Percentiles rank a stretch among this genome's conserved stretches.
phyloP scores from a whole-genome alignment of 2,888 invertebrate genomes.

The Ophion costatus region DNA sequence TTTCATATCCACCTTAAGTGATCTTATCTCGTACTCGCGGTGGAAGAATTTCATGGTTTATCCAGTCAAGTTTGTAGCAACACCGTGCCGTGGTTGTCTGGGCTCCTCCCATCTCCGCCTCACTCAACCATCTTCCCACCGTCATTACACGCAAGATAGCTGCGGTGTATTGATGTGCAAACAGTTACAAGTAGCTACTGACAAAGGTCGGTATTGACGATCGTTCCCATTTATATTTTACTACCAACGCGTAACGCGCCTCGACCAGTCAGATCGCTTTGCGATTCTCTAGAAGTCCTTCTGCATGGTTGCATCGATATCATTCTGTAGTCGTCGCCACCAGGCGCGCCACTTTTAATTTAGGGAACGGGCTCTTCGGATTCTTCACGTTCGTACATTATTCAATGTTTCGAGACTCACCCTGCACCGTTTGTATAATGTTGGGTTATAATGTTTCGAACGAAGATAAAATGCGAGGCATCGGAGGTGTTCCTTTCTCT shows the following conservation, averaged over 20 bases:
- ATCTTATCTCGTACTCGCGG: conserved; percentile 20
- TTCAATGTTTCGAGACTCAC: conserved; percentile 5
- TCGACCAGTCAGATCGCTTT: conserved; percentile 15
- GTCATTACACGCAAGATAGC: conserved; percentile 1
- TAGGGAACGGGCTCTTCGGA: neutral
- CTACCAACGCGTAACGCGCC: conserved; percentile 29
- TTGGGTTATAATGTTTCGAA: conserved; percentile 14
- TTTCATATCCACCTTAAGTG: conserved; percentile 24
- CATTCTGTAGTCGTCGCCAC: neutral
- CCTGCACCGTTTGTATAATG: conserved; percentile 4
- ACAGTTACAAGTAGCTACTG: neutral
- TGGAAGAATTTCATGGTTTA: conserved; percentile 21
- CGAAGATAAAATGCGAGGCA: conserved; percentile 10
- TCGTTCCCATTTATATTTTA: neutral
- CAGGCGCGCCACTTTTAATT: conserved; percentile 12
- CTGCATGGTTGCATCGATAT: neutral
- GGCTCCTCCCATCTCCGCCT: conserved; percentile 35
- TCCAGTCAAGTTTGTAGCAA: neutral
- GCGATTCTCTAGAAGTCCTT: conserved; percentile 24
- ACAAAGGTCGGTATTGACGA: neutral
- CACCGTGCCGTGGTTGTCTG: conserved; percentile 9
- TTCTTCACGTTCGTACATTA: neutral
- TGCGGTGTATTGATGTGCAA: neutral
- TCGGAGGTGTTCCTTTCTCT: conserved; percentile 39
- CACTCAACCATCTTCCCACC: conserved; percentile 27